Base-by-base conservation (phyloP, 2,888 invertebrate genomes). In the Habrosyne pyritoides region DNA sequence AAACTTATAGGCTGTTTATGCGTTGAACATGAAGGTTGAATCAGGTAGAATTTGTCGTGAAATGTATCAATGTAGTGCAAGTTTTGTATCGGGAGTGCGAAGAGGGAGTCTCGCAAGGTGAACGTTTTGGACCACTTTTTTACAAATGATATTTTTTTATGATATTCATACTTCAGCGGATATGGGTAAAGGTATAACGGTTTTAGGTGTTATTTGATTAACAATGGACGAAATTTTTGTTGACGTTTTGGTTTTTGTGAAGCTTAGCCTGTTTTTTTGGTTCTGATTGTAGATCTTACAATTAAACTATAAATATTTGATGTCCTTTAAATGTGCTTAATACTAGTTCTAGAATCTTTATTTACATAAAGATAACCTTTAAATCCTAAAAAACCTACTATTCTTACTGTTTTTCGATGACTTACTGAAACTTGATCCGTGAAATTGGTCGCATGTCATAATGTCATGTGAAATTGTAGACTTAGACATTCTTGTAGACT, bases 51-150 rank as follows among this genome's bases (percentile, higher is more conserved):
- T 83, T 81, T 79, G 81, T 82, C 83, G 91, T 90, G 90, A 92
- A 91, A 91, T 87, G 82, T 93, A 83, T 89, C 92, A 76, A 77
- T 75, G 70, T 72, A 83, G 91, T 93, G 93, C 89, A 91, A 93
- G 81, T 90, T 93, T 92, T 91, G 87, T 77, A 78, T 73, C 72
- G 79, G 77, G 84, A 81, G 86, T 92, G 93, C 90, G 91, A 93
- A 93, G 89, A 82, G 82, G 82, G 84, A 75, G 81, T 86, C 80
- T 54, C 84, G 74, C 88, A 89, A 86, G 91, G 90, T 81, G 79
- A 77, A 61, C 63, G 69, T 60, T 73, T 86, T 56, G 83, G 79
- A 59, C 79, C 84, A 64, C 68, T 79, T 77, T 80, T 83, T 82
- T 84, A 82, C 75, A 68, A 69, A 67, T 67, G 56, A 67, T 69